phyloP scores from a whole-genome alignment of 2,113 vertebrate genomes.

The Xenus cinereus region DNA sequence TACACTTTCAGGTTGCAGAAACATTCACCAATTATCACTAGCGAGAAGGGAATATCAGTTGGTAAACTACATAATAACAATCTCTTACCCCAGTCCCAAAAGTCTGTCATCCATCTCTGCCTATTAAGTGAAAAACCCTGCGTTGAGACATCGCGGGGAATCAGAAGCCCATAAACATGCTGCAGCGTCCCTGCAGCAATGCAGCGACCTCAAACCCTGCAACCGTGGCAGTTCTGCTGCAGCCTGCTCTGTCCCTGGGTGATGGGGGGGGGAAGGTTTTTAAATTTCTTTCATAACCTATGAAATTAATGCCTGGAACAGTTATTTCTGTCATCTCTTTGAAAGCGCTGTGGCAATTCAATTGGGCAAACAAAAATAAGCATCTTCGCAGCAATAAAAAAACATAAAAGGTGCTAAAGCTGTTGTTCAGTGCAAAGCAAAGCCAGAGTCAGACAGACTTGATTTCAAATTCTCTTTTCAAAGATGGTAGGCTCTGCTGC shows the following conservation, averaged over 20 bases:
- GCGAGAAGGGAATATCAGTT: not conserved
- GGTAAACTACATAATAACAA: not conserved
- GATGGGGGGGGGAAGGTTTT: no score
- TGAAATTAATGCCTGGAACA: not conserved
- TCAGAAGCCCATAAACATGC: not conserved
- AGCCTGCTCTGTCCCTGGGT: not conserved
- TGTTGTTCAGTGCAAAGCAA: not conserved
- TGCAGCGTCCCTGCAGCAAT: not conserved
- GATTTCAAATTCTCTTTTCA: not conserved
- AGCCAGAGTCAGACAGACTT: not conserved
- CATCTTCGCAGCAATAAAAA: not conserved
- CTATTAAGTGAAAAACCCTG: not conserved
- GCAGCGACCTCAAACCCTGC: not conserved
- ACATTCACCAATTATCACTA: conserved; percentile 30
- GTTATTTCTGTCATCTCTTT: not conserved
- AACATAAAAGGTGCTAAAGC: not conserved
- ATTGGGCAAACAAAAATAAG: not conserved
- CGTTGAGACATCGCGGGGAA: not conserved
- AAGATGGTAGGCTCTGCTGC: not conserved
- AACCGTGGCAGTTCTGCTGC: not conserved
- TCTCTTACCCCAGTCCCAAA: not conserved
- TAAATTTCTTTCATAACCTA: not conserved
- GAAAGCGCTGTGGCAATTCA: not conserved
- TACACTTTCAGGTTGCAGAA: not conserved
- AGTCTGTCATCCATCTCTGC: not conserved